Conservation (phyloP, 2,797 vertebrate species). For the Rhynchonycteris naso region DNA sequence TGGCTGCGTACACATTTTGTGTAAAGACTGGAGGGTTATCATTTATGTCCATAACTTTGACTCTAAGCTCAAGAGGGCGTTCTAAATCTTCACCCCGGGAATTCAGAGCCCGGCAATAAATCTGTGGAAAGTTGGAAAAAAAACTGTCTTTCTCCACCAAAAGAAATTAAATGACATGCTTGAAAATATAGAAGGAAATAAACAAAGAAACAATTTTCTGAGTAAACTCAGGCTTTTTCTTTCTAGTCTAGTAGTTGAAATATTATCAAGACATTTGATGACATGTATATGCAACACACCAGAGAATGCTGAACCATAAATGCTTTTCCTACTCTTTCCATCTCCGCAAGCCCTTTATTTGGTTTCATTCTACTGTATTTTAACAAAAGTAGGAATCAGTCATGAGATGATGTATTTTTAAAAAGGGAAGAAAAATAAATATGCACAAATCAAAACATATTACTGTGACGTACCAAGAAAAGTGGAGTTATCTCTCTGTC, state of each 20-base stretch:
- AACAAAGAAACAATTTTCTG: slow-evolving; percentile 11
- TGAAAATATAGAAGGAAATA: slow-evolving; percentile 55
- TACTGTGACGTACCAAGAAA: slow-evolving; percentile 90
- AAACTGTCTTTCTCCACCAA: background rate
- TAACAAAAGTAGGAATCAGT: background rate
- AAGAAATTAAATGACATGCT: background rate
- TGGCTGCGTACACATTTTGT: slow-evolving; percentile 83
- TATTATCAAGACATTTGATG: background rate
- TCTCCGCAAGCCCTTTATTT: background rate
- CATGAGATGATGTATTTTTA: background rate
- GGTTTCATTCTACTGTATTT: background rate
- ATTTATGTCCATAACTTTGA: slow-evolving; percentile 89
- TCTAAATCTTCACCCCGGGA: slow-evolving; percentile 83
- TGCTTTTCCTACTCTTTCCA: background rate
- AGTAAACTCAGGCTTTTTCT: background rate
- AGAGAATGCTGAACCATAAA: background rate
- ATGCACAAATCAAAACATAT: background rate
- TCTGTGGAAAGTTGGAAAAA: slow-evolving; percentile 58
- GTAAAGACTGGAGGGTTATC: slow-evolving; percentile 88
- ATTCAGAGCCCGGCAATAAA: slow-evolving; percentile 77
- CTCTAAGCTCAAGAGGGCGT: slow-evolving; percentile 85
- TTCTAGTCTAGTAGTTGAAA: background rate
- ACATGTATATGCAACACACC: too few relatives aligned
- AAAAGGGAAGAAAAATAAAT: background rate
- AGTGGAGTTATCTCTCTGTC: slow-evolving; percentile 90